Base-by-base conservation (phyloP, 2,888 invertebrate genomes). In the Platerodrilus igneus region DNA sequence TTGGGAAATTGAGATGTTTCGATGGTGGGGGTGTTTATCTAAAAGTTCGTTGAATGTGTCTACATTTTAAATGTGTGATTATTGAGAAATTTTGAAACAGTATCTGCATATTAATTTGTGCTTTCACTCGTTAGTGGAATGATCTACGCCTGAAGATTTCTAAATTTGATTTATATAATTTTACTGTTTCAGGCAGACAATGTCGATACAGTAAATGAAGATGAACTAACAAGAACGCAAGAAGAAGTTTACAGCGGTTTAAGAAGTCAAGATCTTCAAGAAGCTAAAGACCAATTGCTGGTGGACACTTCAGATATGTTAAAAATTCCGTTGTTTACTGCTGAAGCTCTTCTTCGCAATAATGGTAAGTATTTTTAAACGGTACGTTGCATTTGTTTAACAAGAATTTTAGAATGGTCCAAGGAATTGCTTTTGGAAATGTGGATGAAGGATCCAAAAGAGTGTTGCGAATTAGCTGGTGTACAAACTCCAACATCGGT, bases 301-400 rank as follows among this genome's bases (percentile, higher is more conserved):
- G 80, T 81, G 14, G 81, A 82, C 61, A 81, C 81, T 2, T 78
- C 81, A 4, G 81, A 82, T 62, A 81, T 81, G 81, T 68, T 82
- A 26, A 77, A 79, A 59, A 75, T 82, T 31, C 80, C 81, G 3
- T 68, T 82, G 25, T 82, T 81, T 59, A 80, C 81, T 35, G 81
- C 82, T 17, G 81, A 82, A 64, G 81, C 80, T 17, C 64, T 82
- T 28, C 69, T 82, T 14, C 62, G 81, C 48, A 77, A 80, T 56
- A 77, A 81, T 63, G 81, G 81, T 80, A 59, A 57, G 60, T 25
- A n/a, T n/a, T n/a, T n/a, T n/a, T n/a, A n/a, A n/a, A n/a, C 16
- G 10, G n/a, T 50, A 29, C 35, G 23, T 23, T 10, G n/a, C 4
- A 4, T 10, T n/a, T 23, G 9, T 10, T 33, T 4, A 4, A 16